These are phyloP conservation scores for Apotomis betuletana DNA, from an alignment of 2,888 invertebrate genomes.

Conservation along the genomic window DNA sequence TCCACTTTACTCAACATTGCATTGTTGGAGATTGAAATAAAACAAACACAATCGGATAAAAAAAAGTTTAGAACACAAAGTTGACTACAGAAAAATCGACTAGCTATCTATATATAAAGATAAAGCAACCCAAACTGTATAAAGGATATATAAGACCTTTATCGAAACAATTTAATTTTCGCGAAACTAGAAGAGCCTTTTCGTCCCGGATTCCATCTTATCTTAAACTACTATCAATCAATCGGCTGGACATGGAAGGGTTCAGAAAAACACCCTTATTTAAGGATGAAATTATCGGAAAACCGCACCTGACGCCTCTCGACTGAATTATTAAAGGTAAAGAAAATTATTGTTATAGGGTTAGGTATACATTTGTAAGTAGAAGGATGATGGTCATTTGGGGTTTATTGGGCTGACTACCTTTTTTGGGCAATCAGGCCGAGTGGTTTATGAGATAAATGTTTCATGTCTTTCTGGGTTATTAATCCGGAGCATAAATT, in stretches of 20 bases:
- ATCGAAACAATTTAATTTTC: slow-evolving; percentile 33
- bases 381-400: slow-evolving; percentile 7
- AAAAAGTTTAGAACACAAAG: too few relatives aligned
- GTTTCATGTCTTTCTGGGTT: neutral
- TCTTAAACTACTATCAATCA: slow-evolving; percentile 60
- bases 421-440: neutral
- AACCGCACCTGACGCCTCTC: slow-evolving; percentile 53
- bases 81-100: too few relatives aligned
- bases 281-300: slow-evolving; percentile 50
- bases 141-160: neutral
- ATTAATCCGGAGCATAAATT: too few relatives aligned
- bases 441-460: neutral
- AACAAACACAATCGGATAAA: too few relatives aligned
- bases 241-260: slow-evolving; percentile 60
- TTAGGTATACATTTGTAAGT: slow-evolving; percentile 14
- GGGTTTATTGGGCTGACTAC: slow-evolving; percentile 2
- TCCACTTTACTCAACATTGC: too few relatives aligned
- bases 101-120: neutral
- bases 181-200: slow-evolving; percentile 21
- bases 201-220: slow-evolving; percentile 35
- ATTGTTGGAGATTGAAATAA: too few relatives aligned
- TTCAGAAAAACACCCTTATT: slow-evolving; percentile 53
- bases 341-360: slow-evolving; percentile 38
- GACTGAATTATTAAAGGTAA: slow-evolving; percentile 41
- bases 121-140: neutral